These are phyloP conservation scores for Serrognathus titanus DNA, from an alignment of 2,888 invertebrate genomes.

Conservation along the genomic window DNA sequence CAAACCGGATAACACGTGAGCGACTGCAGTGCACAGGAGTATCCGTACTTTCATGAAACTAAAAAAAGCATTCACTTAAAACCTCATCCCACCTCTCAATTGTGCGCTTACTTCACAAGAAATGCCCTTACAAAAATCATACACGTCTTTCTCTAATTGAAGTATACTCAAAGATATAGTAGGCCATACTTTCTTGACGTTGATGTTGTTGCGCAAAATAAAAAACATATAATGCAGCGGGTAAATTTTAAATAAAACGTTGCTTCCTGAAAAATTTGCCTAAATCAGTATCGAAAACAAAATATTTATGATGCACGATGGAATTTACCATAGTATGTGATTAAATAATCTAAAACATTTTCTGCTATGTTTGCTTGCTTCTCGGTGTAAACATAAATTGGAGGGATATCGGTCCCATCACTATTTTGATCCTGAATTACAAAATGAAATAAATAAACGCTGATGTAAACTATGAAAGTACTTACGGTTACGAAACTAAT, in stretches of 20 bases:
- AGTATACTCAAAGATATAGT: conserved; percentile 30
- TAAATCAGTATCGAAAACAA: conserved; percentile 25
- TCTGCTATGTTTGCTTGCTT: conserved; percentile 36
- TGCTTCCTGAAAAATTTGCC: conserved; percentile 35
- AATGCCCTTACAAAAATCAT: conserved; percentile 37
- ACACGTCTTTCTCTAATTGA: conserved; percentile 42
- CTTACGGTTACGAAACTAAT: conserved; percentile 5
- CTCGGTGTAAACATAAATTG: conserved; percentile 47
- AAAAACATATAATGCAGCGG: conserved; percentile 40
- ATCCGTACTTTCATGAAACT: conserved; percentile 48
- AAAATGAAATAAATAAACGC: not conserved
- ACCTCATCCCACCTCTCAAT: conserved; percentile 2
- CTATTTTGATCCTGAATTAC: conserved; percentile 17
- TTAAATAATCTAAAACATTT: conserved; percentile 36
- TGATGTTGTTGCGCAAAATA: conserved; percentile 31
- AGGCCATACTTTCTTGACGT: conserved; percentile 24
- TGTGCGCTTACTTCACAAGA: conserved; percentile 41
- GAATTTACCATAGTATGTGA: conserved; percentile 24
- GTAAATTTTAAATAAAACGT: conserved; percentile 33
- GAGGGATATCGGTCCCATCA: conserved; percentile 34
- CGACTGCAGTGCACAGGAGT: conserved; percentile 43
- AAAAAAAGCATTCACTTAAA: conserved; percentile 7
- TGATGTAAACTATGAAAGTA: not conserved
- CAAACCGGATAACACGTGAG: conserved; percentile 48
- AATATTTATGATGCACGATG: conserved; percentile 30